Evolutionary conservation across 2,797 vertebrate genomes (phyloP).

Genomic region (Neosilurus hyrtlii): DNA sequence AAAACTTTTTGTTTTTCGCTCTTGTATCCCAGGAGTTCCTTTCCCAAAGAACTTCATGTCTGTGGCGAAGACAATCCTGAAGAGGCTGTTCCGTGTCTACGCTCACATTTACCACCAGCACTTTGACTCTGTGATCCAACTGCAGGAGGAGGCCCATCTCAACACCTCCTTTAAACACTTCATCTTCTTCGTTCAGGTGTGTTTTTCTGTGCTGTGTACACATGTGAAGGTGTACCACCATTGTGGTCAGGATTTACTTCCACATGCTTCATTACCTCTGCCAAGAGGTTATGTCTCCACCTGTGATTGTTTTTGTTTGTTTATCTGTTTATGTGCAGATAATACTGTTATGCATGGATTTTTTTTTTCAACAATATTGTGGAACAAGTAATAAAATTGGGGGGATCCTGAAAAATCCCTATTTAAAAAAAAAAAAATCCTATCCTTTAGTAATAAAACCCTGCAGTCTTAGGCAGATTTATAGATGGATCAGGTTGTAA

Average conservation of each 20-base stretch:
- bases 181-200: slow-evolving; percentile 98
- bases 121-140: slow-evolving; percentile 97
- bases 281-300: too few species aligned
- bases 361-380: too few species aligned
- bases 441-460: too few species aligned
- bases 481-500: too few species aligned
- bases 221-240: too few species aligned
- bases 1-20: background rate
- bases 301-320: too few species aligned
- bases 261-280: background rate
- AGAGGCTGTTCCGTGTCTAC: slow-evolving; percentile 96
- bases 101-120: slow-evolving; percentile 99
- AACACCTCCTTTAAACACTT: slow-evolving; percentile 99
- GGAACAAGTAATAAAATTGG: too few species aligned
- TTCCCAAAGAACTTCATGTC: slow-evolving; percentile 99
- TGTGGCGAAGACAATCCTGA: slow-evolving; percentile 97
- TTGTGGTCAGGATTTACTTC: background rate
- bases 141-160: slow-evolving; percentile 97
- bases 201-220: background rate
- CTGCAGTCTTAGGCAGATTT: too few species aligned
- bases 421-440: too few species aligned
- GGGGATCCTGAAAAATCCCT: too few species aligned
- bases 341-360: too few species aligned
- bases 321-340: too few species aligned
- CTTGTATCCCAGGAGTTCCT: slow-evolving; percentile 81